These are phyloP conservation scores for Sarcophaga peregrina DNA, from an alignment of 1,140 invertebrate genomes.

Conservation along the genomic window DNA sequence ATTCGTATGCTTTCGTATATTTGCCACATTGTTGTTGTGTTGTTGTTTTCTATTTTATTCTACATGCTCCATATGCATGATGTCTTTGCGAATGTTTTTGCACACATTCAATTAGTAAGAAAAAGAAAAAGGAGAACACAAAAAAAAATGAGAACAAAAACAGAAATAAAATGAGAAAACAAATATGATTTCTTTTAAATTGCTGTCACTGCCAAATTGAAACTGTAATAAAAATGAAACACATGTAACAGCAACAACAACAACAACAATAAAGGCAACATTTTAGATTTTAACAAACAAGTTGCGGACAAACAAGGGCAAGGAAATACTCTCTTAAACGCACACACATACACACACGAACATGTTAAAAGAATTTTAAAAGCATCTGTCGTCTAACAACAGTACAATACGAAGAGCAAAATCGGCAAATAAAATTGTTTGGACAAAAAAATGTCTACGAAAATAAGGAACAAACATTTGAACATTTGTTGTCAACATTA, in stretches of 20 bases:
- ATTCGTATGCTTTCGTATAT: no score
- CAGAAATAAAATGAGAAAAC: slow-evolving; percentile 6
- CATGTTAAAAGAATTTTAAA: not conserved
- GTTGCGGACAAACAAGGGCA: not conserved
- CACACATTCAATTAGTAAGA: slow-evolving; percentile 6
- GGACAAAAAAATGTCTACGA: no score
- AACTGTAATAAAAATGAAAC: slow-evolving; percentile 26
- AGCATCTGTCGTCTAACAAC: slow-evolving; percentile 4
- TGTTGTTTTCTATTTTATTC: no score
- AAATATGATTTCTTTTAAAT: slow-evolving; percentile 18
- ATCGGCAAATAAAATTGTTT: not conserved
- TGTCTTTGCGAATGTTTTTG: slow-evolving; percentile 8
- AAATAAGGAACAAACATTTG: not conserved
- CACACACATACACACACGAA: not conserved
- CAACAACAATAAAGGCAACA: slow-evolving; percentile 3
- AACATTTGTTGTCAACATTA: not conserved
- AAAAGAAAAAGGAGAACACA: not conserved
- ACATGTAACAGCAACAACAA: not conserved
- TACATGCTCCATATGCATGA: not conserved
- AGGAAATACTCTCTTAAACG: no score
- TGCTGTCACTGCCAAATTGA: slow-evolving; percentile 26
- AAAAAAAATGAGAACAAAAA: not conserved
- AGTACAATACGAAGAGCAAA: not conserved
- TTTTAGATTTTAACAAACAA: not conserved
- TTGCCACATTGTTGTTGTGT: no score